phyloP scores from a whole-genome alignment of 37 sponge, comb jelly and placozoan genomes.

The Halichondria panicea region DNA sequence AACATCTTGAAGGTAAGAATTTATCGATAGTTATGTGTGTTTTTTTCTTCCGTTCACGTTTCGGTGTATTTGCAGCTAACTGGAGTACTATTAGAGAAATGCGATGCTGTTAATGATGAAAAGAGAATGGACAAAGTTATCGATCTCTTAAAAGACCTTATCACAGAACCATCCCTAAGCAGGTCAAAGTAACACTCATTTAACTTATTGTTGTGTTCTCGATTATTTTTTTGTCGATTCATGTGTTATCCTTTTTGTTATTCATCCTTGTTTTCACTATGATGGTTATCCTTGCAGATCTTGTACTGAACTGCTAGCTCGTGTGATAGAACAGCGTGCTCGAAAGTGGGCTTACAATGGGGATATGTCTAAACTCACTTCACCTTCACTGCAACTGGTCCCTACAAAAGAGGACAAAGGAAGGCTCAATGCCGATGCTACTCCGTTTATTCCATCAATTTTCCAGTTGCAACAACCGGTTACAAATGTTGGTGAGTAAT shows the following conservation, averaged over 20 bases:
- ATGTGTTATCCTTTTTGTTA: too few species aligned
- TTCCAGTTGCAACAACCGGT: constrained; percentile 16
- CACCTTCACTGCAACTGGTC: not conserved
- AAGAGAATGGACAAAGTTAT: constrained; percentile 1
- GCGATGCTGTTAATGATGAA: not conserved
- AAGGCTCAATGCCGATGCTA: constrained; percentile 7
- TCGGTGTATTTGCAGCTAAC: constrained; percentile 1
- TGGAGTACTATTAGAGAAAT: not conserved
- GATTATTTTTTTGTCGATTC: too few species aligned
- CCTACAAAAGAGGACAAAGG: not conserved
- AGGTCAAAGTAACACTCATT: not conserved
- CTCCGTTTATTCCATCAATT: constrained; percentile 6
- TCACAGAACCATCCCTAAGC: constrained; percentile 5
- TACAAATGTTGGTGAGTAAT: constrained; percentile 7
- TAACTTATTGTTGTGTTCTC: not conserved
- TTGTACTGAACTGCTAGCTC: not conserved
- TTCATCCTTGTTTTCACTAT: not conserved
- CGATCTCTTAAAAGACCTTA: not conserved
- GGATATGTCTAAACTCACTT: not conserved
- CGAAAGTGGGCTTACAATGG: not conserved
- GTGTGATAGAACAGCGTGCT: not conserved
- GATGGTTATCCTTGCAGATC: not conserved
- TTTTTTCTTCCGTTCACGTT: not conserved
- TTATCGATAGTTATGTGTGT: not conserved
- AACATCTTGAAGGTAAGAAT: constrained; percentile 24